Percentiles rank a stretch among this genome's conserved stretches.
Conservation (phyloP, 2,113 vertebrate genomes). For the Mirza zaza region DNA sequence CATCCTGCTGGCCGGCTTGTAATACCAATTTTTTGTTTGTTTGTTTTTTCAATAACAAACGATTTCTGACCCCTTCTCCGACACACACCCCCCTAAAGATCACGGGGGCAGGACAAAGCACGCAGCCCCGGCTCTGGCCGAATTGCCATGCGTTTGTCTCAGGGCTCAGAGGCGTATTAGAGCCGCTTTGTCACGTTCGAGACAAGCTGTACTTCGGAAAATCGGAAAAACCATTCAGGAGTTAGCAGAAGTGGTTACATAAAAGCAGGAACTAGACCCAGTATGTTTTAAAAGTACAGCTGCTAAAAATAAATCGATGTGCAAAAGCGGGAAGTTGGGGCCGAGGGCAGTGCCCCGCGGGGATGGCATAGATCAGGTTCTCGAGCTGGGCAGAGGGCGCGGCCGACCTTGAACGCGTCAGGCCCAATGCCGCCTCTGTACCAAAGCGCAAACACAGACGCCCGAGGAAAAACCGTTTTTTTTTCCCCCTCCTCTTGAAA, state of each 20-base stretch:
- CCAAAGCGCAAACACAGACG: slow-evolving; percentile 61
- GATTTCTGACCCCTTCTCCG: not conserved
- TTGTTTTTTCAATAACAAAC: not conserved
- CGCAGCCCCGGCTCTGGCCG: not conserved
- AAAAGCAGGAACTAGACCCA: slow-evolving; percentile 71
- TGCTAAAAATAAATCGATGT: slow-evolving; percentile 53
- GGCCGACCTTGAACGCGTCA: not conserved
- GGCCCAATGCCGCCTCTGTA: slow-evolving; percentile 48
- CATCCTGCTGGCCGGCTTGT: not conserved
- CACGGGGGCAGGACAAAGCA: not conserved
- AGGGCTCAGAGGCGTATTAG: not conserved
- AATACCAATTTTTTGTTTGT: not conserved
- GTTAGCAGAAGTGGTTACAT: slow-evolving; percentile 71
- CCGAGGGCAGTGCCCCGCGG: not conserved
- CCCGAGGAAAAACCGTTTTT: slow-evolving; percentile 51
- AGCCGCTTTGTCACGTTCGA: not conserved
- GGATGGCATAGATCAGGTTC: not conserved
- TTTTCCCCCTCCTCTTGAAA: slow-evolving; percentile 60
- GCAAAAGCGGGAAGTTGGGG: not conserved
- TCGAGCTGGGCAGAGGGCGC: not conserved
- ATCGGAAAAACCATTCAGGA: not conserved
- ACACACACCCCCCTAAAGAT: fast-evolving
- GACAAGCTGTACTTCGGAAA: slow-evolving; percentile 36
- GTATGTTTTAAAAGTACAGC: slow-evolving; percentile 1
- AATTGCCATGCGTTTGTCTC: not conserved